Percentiles rank a stretch among this genome's conserved stretches.
Evolutionary conservation across 2,797 vertebrate species (phyloP).

Genomic region (Anguilla anguilla): DNA sequence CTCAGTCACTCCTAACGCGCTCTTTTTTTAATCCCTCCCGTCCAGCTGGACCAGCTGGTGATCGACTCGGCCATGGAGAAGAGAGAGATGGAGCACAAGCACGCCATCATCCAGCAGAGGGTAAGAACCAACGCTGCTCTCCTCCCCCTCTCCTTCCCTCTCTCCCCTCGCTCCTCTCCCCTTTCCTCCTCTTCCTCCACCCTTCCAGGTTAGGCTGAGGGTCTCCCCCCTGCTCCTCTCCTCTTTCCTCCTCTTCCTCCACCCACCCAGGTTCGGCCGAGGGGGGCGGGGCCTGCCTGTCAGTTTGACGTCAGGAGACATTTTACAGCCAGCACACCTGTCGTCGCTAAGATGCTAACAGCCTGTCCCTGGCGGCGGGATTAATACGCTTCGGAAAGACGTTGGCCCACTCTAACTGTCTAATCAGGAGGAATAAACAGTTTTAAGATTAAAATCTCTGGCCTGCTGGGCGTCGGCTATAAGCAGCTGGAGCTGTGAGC

Average conservation of each 20-base stretch:
- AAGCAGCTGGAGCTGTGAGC: neutral
- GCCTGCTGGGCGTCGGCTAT: conserved; percentile 48
- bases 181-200: neutral
- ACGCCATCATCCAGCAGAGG: conserved; percentile 93
- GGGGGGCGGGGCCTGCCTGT: neutral
- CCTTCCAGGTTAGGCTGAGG: neutral
- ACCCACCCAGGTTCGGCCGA: neutral
- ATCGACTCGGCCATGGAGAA: conserved; percentile 96
- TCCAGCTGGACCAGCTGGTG: conserved; percentile 94
- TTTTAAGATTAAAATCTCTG: conserved; percentile 56
- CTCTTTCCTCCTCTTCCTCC: neutral
- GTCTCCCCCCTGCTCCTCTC: neutral
- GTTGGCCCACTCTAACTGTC: conserved; percentile 53
- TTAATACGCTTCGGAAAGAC: conserved; percentile 40
- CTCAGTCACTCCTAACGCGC: neutral
- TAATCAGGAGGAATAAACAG: conserved; percentile 61
- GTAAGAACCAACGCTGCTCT: conserved; percentile 65
- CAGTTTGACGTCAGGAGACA: neutral
- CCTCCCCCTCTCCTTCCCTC: neutral
- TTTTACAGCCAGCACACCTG: neutral
- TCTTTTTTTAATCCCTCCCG: neutral
- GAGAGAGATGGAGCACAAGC: conserved; percentile 96
- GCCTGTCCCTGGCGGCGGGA: neutral
- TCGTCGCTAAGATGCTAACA: neutral
- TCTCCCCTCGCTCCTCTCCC: neutral